These are phyloP conservation scores for Drosophila maculinotata DNA, from an alignment of 2,888 invertebrate species.

Conservation along the genomic window DNA sequence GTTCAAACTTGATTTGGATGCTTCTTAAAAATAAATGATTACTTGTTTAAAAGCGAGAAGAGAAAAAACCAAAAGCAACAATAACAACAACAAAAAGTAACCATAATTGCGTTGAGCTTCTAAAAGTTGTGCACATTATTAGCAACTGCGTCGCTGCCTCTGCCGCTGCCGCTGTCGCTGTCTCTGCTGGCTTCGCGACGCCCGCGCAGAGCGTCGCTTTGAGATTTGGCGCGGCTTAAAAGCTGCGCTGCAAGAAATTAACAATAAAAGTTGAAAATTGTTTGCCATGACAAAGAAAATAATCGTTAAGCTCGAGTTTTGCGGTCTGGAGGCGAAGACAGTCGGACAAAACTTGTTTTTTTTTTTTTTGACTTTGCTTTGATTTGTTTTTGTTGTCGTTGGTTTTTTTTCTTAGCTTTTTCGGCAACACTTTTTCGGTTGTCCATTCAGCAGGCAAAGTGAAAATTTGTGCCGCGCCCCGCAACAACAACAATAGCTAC, in stretches of 20 bases:
- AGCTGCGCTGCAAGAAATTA: conserved; percentile 73
- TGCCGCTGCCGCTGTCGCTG: conserved; percentile 17
- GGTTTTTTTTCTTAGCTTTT: conserved; percentile 37
- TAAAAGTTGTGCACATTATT: conserved; percentile 60
- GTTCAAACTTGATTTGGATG: conserved; percentile 73
- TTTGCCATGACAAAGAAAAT: conserved; percentile 77
- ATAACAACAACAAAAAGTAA: conserved; percentile 43
- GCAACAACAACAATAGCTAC: conserved; percentile 24
- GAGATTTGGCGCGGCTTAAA: conserved; percentile 61
- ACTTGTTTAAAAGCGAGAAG: conserved; percentile 57
- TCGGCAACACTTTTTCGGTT: conserved; percentile 60
- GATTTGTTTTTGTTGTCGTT: conserved; percentile 41
- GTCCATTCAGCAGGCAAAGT: conserved; percentile 57
- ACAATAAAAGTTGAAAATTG: conserved; percentile 77
- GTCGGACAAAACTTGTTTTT: conserved; percentile 60
- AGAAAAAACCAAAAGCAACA: conserved; percentile 34
- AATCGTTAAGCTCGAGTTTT: conserved; percentile 64
- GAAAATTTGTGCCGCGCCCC: conserved; percentile 77
- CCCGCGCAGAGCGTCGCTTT: conserved; percentile 54
- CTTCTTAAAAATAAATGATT: conserved; percentile 76
- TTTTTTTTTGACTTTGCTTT: conserved; percentile 42
- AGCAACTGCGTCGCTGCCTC: conserved; percentile 43
- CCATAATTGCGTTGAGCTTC: conserved; percentile 65
- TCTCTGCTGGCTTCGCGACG: conserved; percentile 34
- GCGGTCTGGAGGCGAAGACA: conserved; percentile 54